Evolutionary conservation across 1,140 invertebrate species (phyloP), one percentile per base, ranked within the genome.

Genomic region (Zaprionus ornatus): DNA sequence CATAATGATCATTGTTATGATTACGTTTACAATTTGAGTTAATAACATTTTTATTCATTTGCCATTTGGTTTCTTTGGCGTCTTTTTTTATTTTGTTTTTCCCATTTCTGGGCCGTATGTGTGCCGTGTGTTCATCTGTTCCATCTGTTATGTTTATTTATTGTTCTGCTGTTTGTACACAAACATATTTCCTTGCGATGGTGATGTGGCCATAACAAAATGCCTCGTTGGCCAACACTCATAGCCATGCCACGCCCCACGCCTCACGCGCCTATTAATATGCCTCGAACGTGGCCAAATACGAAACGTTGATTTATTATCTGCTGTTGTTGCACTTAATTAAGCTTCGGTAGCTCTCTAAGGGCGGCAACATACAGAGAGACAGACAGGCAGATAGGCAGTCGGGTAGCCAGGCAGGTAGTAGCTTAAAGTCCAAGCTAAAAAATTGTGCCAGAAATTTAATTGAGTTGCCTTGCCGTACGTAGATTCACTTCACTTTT

Each of bases 141-240:
- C 55, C 79, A 86, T 79, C 82, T 70, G 82, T 86, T 62, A 79
- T 79, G 64, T 86, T 86, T 86, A 86, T 86, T 86, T 86, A 82
- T 82, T 81, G 80, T 74, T 61, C 56, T 32, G 37, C 27, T 52
- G 37, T 19, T 55, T 52, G n/a, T 45, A 45, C 40, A 40, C 40
- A 40, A 40, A 50, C 32, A 66, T 70, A 25, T 55, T 74, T 66
- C 1, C 55, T 50, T 32, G 9, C 40, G 40, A 42, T 54, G 61
- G 61, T 69, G 27, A 52, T 65, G 50, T 72, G 25, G 42, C 23
- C 50, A 68, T 67, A 40, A 37, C 23, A 65, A 65, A 65, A 61
- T 69, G 27, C 40, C 52, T 59, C 56, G 55, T 55, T 69, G 50
- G 19, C 5, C 32, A 55, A 59, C 42, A 60, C 40, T 61, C 23